Evolutionary conservation across 2,113 vertebrate genomes (phyloP), one percentile per base, ranked within the genome.

Genomic region (Rhea americana): DNA sequence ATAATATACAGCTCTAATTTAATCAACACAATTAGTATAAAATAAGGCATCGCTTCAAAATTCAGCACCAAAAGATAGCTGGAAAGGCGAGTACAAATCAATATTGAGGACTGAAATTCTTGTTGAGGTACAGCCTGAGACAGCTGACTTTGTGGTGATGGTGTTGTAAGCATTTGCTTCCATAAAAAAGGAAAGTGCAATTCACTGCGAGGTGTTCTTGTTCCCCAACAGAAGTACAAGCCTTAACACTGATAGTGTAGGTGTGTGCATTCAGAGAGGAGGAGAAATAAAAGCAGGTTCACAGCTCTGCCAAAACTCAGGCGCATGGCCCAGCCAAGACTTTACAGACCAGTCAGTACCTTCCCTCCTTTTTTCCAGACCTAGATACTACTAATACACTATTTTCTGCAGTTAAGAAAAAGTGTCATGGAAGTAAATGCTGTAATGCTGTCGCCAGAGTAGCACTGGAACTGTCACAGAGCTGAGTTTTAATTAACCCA

Each of bases 31-130:
- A 97, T 97, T 94, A 87, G 96, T 98, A 98, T 82, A 98, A 98
- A 98, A 98, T 99, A 99, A 99, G 99, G 99, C 99, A 99, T 98
- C 97, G 72, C 90, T 98, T 98, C 96, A 92, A 96, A 98, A 97
- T 98, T 98, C 98, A 99, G 99, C 99, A 99, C 99, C 98, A 96
- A 90, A 97, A 97, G 96, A 97, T 59, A 97, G 96, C 96, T 96
- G 97, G 91, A 87, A 82, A 97, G 97, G 97, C 95, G 95, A 71
- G 85, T 96, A 97, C 90, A 9, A 63, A 41, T 12, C 55, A 35
- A 58, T 76, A 65, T 11, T 2, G 82, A 91, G 96, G 89, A 82
- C 83, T n/a, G 89, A 24, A 8, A 48, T 58, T 89, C 41, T 95
- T 61, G 94, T 68, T 92, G 94, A 96, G 94, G 90, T 62, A 63